phyloP scores from a whole-genome alignment of 2,797 vertebrate species.

The Pygocentrus nattereri region DNA sequence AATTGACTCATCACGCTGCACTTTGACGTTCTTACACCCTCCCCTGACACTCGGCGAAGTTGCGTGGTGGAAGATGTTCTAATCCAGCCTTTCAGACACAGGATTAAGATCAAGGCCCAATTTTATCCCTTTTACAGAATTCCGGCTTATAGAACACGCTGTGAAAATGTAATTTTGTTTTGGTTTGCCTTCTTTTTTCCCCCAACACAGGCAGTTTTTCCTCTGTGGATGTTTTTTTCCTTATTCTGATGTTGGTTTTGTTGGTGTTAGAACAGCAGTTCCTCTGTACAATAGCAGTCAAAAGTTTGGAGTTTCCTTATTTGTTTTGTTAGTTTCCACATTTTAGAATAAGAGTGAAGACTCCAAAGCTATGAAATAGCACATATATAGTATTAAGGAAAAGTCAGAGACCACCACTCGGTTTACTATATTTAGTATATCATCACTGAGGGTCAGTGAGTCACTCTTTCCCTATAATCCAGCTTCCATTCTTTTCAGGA shows the following conservation, averaged over 20 bases:
- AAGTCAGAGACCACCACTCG: too few species aligned
- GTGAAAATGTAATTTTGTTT: slow-evolving; percentile 31
- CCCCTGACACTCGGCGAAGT: slow-evolving; percentile 70
- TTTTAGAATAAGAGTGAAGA: too few species aligned
- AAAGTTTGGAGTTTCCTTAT: too few species aligned
- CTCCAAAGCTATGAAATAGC: too few species aligned
- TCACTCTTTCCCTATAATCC: too few species aligned
- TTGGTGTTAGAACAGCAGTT: not conserved
- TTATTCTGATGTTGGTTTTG: not conserved
- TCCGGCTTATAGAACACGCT: slow-evolving; percentile 25
- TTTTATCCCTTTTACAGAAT: slow-evolving; percentile 59
- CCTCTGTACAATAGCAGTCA: too few species aligned
- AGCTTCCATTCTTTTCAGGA: too few species aligned
- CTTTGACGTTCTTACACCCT: slow-evolving; percentile 73
- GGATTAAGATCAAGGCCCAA: slow-evolving; percentile 68
- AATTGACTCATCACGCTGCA: slow-evolving; percentile 82
- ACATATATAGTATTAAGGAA: too few species aligned
- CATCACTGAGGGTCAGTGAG: too few species aligned
- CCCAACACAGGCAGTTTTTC: not conserved
- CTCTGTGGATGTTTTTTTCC: not conserved
- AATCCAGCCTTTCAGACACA: slow-evolving; percentile 68
- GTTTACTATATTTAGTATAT: too few species aligned
- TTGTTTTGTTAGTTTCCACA: too few species aligned
- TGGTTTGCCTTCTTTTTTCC: not conserved
- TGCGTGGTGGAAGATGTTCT: slow-evolving; percentile 72